These are phyloP conservation scores for Lissonota sp. DNA, from an alignment of 2,888 invertebrate species.

Conservation along the genomic window DNA sequence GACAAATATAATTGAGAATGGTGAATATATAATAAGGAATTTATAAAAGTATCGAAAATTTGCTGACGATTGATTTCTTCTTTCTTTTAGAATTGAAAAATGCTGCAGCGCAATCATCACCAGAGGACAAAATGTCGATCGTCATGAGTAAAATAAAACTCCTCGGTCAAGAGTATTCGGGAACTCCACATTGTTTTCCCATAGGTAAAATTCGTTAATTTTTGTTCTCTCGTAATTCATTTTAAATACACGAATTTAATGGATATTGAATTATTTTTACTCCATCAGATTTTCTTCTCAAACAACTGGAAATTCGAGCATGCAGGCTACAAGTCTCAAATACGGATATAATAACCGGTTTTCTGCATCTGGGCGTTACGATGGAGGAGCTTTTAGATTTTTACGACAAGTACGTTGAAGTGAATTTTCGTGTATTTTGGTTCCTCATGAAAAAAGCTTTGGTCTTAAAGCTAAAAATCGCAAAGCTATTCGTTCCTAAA, in stretches of 20 bases:
- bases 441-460: too few relatives aligned
- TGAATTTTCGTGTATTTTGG: not conserved
- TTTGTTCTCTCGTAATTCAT: conserved; percentile 34
- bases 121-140: conserved; percentile 87
- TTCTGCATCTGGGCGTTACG: conserved; percentile 91
- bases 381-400: conserved; percentile 92
- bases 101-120: conserved; percentile 82
- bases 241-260: not conserved
- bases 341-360: conserved; percentile 90
- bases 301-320: conserved; percentile 91
- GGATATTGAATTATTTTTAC: not conserved
- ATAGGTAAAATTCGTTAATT: conserved; percentile 86
- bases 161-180: conserved; percentile 91
- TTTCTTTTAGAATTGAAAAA: conserved; percentile 85
- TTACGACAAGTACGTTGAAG: conserved; percentile 90
- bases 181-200: conserved; percentile 95
- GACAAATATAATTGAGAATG: conserved; percentile 91
- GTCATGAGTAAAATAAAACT: conserved; percentile 91
- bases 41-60: conserved; percentile 2
- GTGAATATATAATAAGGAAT: conserved; percentile 69
- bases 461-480: too few relatives aligned
- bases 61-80: not conserved
- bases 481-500: too few relatives aligned
- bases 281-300: conserved; percentile 89
- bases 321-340: conserved; percentile 90